Evolutionary conservation across 2,113 vertebrate genomes (phyloP).

Genomic region (Amazona vittata): DNA sequence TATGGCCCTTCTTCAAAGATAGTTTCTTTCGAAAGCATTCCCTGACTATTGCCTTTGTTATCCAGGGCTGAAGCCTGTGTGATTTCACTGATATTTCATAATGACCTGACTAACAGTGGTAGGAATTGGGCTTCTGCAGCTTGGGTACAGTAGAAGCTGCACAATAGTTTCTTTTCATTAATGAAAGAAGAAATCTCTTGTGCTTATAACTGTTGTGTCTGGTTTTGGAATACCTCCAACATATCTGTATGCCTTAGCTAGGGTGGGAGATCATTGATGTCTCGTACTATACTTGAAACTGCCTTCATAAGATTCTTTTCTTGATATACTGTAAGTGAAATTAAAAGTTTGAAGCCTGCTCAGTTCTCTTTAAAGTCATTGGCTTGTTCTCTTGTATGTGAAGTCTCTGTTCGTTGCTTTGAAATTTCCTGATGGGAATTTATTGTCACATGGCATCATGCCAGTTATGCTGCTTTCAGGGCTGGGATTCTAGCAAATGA

Average conservation of each 20-base stretch:
- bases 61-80: neutral
- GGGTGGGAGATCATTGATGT: neutral
- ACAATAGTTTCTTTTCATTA: conserved; percentile 66
- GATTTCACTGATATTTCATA: conserved; percentile 52
- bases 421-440: neutral
- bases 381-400: neutral
- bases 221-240: conserved; percentile 46
- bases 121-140: conserved; percentile 30
- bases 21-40: neutral
- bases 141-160: conserved; percentile 46
- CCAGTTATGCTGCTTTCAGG: neutral
- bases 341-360: neutral
- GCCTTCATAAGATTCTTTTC: neutral
- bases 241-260: neutral
- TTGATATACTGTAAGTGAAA: neutral
- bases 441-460: neutral
- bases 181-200: conserved; percentile 69
- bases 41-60: neutral
- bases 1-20: neutral
- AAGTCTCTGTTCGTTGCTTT: neutral
- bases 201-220: conserved; percentile 15
- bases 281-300: conserved; percentile 26
- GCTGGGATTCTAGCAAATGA: neutral
- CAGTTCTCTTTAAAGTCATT: neutral
- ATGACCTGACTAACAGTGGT: conserved; percentile 49